A percentile compares a stretch with the other conserved stretches of the same genome.
phyloP scores from a whole-genome alignment of 1,140 invertebrate genomes.

The Mya arenaria region DNA sequence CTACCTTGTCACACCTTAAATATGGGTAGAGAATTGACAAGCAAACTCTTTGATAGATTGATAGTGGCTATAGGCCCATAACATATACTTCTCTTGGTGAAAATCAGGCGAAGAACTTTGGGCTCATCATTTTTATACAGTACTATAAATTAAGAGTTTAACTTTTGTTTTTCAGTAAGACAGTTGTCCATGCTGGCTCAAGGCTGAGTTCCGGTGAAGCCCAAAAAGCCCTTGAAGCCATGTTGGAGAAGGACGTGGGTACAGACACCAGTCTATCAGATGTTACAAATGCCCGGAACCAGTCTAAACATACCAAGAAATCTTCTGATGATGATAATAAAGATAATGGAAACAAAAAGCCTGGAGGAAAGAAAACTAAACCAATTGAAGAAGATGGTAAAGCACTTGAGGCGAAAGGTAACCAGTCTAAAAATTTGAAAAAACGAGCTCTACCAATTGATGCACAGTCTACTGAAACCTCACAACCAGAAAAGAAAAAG shows the following conservation, averaged over 20 bases:
- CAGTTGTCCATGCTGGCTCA: constrained; percentile 58
- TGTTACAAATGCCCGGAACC: neutral
- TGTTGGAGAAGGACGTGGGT: constrained; percentile 56
- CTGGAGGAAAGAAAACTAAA: neutral
- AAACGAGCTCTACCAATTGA: constrained; percentile 34
- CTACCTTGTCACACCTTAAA: too few species aligned
- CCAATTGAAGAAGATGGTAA: too few species aligned
- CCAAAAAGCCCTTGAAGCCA: constrained; percentile 48
- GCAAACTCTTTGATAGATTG: too few species aligned
- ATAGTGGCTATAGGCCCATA: too few species aligned
- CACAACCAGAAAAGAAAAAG: constrained; percentile 58
- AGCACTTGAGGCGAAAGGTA: too few species aligned
- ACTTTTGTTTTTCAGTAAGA: constrained; percentile 63
- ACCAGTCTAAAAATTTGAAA: constrained; percentile 15
- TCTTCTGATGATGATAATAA: constrained; percentile 1
- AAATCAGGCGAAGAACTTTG: too few species aligned
- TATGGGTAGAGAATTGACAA: too few species aligned
- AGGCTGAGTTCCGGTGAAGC: constrained; percentile 39
- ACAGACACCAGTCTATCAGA: neutral
- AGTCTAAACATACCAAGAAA: neutral
- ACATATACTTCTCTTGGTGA: too few species aligned
- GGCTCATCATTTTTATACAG: too few species aligned
- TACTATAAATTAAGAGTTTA: too few species aligned
- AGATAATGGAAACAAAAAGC: constrained; percentile 12
- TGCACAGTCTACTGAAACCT: constrained; percentile 25